Evolutionary conservation across 2,113 vertebrate genomes (phyloP).

Genomic region (Nothobranchius kuhntae): DNA sequence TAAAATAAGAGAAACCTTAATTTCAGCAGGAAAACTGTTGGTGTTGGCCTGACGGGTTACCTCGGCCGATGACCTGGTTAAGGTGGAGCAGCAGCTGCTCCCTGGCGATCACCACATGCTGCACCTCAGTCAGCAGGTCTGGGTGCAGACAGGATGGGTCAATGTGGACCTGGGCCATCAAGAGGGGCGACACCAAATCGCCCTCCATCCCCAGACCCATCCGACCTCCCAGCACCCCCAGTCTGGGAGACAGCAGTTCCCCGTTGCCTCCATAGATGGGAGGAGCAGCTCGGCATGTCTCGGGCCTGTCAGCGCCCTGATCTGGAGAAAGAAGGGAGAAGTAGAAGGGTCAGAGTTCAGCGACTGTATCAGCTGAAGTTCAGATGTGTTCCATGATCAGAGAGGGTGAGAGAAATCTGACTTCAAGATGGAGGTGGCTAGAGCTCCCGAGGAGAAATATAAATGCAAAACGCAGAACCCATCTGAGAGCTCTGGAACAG

Average conservation of each 20-base stretch:
- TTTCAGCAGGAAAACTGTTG: background rate
- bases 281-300: conserved; percentile 86
- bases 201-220: conserved; percentile 79
- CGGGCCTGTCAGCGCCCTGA: conserved; percentile 88
- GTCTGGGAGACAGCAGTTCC: conserved; percentile 89
- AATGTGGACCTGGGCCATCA: conserved; percentile 89
- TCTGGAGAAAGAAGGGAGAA: conserved; percentile 75
- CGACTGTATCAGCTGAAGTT: conserved; percentile 28
- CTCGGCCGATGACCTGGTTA: conserved; percentile 95
- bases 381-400: conserved; percentile 54
- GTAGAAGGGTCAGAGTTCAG: conserved; percentile 54
- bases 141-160: conserved; percentile 92
- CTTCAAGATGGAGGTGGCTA: conserved; percentile 12
- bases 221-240: conserved; percentile 69
- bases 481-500: background rate
- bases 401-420: conserved; percentile 49
- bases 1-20: background rate
- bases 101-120: conserved; percentile 92
- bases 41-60: conserved; percentile 69
- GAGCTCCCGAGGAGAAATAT: conserved; percentile 5
- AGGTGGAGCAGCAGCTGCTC: conserved; percentile 93
- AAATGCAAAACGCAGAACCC: background rate
- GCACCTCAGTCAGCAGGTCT: conserved; percentile 93
- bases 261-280: conserved; percentile 86
- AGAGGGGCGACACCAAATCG: conserved; percentile 89